Evolutionary conservation across 2,797 vertebrate genomes (phyloP).

Genomic region (Neosilurus mollespiculum): DNA sequence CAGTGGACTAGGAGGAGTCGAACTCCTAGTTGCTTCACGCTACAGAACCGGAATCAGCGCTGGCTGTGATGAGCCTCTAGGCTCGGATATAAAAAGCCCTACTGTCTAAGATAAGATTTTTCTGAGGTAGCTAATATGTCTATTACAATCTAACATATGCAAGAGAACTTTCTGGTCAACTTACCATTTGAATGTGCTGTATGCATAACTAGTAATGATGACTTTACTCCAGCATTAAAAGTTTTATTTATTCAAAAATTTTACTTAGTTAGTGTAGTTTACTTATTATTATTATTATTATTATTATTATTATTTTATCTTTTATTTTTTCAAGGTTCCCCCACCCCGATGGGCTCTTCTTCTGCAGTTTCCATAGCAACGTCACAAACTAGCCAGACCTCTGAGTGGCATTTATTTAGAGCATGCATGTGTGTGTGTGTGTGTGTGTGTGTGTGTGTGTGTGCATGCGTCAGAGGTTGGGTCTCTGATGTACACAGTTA

Average conservation of each 20-base stretch:
- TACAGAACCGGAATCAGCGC: too few relatives aligned
- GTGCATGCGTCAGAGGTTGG: neutral
- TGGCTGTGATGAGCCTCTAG: too few relatives aligned
- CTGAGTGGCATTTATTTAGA: neutral
- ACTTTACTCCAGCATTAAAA: neutral
- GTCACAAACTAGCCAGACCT: conserved; percentile 44
- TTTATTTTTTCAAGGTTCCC: neutral
- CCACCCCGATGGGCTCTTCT: conserved; percentile 10
- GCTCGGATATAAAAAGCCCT: too few relatives aligned
- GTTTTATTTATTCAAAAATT: neutral
- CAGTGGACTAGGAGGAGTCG: too few relatives aligned
- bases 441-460: neutral
- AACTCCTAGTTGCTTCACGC: too few relatives aligned
- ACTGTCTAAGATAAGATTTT: too few relatives aligned
- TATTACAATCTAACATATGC: neutral
- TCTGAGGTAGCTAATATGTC: neutral
- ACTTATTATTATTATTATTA: conserved; percentile 6
- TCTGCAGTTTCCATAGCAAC: conserved; percentile 51
- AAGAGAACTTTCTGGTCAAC: neutral
- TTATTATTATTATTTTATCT: conserved; percentile 1
- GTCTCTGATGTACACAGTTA: neutral
- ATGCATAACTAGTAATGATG: neutral
- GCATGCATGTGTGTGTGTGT: neutral
- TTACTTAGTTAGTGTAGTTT: neutral
- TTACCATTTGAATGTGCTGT: neutral